phyloP scores from a whole-genome alignment of 1,140 invertebrate genomes.

The Rhynchophorus ferrugineus region DNA sequence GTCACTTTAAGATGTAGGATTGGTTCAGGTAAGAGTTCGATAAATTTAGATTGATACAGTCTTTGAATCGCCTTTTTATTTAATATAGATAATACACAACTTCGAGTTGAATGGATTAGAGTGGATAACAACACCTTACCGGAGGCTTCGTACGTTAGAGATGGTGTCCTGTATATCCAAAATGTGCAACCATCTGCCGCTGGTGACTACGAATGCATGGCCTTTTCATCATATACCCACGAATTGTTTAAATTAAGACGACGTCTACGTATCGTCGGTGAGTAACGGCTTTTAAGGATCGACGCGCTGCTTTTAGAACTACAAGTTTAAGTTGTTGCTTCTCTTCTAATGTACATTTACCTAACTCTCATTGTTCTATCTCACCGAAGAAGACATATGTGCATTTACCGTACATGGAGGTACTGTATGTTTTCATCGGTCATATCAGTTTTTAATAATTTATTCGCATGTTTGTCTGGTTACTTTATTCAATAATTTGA shows the following conservation, averaged over 20 bases:
- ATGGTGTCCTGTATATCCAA: slow-evolving; percentile 56
- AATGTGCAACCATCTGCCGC: slow-evolving; percentile 56
- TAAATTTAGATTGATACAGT: neutral
- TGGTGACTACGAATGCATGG: slow-evolving; percentile 73
- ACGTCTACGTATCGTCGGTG: slow-evolving; percentile 24
- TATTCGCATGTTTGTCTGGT: slow-evolving; percentile 2
- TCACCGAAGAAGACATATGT: slow-evolving; percentile 37
- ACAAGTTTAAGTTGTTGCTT: no score
- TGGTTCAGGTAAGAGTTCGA: slow-evolving; percentile 1
- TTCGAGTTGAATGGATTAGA: slow-evolving; percentile 56
- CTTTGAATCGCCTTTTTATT: neutral
- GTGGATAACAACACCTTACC: slow-evolving; percentile 55
- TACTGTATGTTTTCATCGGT: slow-evolving; percentile 33
- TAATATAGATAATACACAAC: slow-evolving; percentile 14
- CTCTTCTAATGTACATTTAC: no score
- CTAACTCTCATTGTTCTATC: slow-evolving; percentile 29
- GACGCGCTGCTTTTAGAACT: neutral
- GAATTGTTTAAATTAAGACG: slow-evolving; percentile 26
- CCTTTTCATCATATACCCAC: slow-evolving; percentile 34
- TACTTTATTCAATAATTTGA: neutral
- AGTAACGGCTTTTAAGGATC: no score
- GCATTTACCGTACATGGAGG: slow-evolving; percentile 33
- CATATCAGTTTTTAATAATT: neutral
- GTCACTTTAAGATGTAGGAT: slow-evolving; percentile 50
- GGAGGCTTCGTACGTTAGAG: slow-evolving; percentile 46